Evolutionary conservation across 2,888 invertebrate genomes (phyloP), one percentile per base, ranked within the genome.

Genomic region (Galeruca laticollis): DNA sequence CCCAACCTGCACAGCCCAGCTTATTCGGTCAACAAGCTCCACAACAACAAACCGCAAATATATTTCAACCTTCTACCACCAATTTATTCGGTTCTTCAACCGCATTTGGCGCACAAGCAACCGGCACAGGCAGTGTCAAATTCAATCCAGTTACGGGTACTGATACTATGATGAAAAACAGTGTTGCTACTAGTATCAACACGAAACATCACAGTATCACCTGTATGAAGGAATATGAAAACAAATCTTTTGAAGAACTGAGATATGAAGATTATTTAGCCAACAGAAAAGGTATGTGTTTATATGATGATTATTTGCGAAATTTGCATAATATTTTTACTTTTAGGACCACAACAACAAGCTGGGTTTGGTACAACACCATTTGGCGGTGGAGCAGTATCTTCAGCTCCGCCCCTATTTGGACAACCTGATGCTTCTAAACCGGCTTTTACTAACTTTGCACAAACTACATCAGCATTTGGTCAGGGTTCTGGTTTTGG

Each of bases 221-320:
- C 0, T 96, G 96, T 69, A 99, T 99, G 99, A 97, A 98, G 87
- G 98, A 99, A 83, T 99, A 99, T 83, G 98, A 99, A 82, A 86
- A 84, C 60, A 99, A 99, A 84, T 96, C 96, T 0, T 86, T 99
- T 26, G 99, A 99, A 86, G 99, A 99, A 84, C 86, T 99, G 61
- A 90, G 99, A 10, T 87, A 93, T 66, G 99, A 99, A 82, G 99
- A 99, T 86, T 99, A 99, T 84, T 86, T 90, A 26, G 94, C 94
- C 0, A 95, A 95, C 62, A 88, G 98, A 2, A 98, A 98, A 86
- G 96, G 97, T 47, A 57, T 52, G 10, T 21, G 20, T n/a, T 11
- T 49, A n/a, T 0, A 4, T 88, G n/a, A 86, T 47, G 82, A 83
- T 18, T 88, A 87, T 70, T 37, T 33, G 9, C 26, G 10, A 8